Conservation (phyloP, 2,888 invertebrate species). For the Ophonus ardosiacus region DNA sequence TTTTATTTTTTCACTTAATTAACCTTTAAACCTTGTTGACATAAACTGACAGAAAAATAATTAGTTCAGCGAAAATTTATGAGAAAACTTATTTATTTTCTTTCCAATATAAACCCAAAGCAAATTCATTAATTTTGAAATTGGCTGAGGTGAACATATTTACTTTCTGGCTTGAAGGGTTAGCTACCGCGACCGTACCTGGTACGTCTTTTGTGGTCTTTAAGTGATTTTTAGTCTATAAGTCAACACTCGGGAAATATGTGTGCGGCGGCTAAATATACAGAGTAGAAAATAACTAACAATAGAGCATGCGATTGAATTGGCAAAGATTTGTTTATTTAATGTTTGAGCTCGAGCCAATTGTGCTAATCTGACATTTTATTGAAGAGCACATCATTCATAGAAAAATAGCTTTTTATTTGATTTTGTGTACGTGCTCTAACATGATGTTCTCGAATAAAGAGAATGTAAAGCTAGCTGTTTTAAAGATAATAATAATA, state of each 20-base stretch:
- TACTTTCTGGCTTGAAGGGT: conserved; percentile 29
- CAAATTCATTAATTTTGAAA: conserved; percentile 45
- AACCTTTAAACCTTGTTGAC: too few species aligned
- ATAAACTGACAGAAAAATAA: conserved; percentile 12
- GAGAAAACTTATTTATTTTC: conserved; percentile 24
- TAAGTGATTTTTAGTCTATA: conserved; percentile 44
- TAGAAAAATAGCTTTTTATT: neutral
- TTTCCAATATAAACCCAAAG: neutral
- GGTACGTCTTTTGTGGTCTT: conserved; percentile 50
- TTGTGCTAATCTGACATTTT: conserved; percentile 25
- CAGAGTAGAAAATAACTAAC: neutral
- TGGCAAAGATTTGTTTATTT: conserved; percentile 39
- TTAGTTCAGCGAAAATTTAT: conserved; percentile 10
- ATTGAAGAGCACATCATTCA: neutral
- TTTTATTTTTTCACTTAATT: neutral
- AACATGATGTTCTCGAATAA: neutral
- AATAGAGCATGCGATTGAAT: conserved; percentile 7
- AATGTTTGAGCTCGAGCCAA: neutral
- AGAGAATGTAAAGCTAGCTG: too few species aligned
- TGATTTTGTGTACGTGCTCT: neutral
- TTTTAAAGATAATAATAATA: too few species aligned
- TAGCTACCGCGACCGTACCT: conserved; percentile 24
- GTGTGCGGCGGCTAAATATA: conserved; percentile 12
- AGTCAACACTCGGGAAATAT: neutral
- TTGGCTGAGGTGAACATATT: conserved; percentile 12